A percentile compares a stretch with the other conserved stretches of the same genome.
Evolutionary conservation across 2,888 invertebrate species (phyloP).

Genomic region (Exephanes ischioxanthus): DNA sequence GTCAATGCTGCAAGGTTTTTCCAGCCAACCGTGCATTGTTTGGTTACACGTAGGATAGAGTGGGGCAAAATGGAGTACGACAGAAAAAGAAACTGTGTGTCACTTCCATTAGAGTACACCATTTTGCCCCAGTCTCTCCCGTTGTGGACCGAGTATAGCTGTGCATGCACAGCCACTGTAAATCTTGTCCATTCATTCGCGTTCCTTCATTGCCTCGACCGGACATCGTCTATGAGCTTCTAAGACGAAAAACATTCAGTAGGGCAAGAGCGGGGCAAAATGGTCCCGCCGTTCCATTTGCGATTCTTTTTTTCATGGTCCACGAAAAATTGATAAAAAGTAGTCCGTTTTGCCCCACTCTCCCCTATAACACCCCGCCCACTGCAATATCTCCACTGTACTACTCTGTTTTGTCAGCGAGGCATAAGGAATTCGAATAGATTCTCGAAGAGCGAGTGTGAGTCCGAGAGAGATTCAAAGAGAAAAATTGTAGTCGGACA

Average conservation of each 20-base stretch:
- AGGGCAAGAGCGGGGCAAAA: neutral
- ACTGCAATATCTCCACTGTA: neutral
- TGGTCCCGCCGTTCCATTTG: neutral
- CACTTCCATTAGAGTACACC: no score
- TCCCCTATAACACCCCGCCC: neutral
- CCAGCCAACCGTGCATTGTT: neutral
- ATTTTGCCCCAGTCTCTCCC: no score
- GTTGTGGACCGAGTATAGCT: neutral
- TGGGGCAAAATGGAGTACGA: no score
- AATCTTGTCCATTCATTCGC: constrained; percentile 20
- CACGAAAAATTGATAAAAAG: no score
- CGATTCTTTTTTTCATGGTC: no score
- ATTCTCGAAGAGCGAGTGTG: neutral
- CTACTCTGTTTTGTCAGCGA: constrained; percentile 2
- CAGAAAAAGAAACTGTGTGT: no score
- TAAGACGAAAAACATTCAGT: neutral
- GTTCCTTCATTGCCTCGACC: constrained; percentile 17
- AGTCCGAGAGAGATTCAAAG: neutral
- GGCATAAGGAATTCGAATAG: constrained; percentile 16
- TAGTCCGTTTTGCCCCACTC: no score
- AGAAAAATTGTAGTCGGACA: constrained; percentile 43
- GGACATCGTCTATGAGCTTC: neutral
- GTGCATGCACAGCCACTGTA: neutral
- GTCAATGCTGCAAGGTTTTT: constrained; percentile 14
- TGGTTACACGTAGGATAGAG: no score